These are phyloP conservation scores for Lophius americanus DNA, from an alignment of 2,797 vertebrate species.

Conservation along the genomic window DNA sequence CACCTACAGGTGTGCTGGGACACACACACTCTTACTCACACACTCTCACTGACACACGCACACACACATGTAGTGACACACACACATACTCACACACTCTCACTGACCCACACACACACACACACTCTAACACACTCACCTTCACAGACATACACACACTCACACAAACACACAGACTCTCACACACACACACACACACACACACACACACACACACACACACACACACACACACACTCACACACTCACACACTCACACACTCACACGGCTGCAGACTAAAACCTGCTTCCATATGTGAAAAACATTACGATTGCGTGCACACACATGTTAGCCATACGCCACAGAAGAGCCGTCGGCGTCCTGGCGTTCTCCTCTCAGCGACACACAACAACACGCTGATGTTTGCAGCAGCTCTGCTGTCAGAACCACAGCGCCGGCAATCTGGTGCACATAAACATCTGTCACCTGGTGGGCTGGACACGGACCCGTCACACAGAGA, in stretches of 20 bases:
- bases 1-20: conserved; percentile 75
- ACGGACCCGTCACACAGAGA: too few relatives aligned
- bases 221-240: conserved; percentile 10
- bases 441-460: conserved; percentile 44
- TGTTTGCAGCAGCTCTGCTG: conserved; percentile 13
- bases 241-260: conserved; percentile 11
- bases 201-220: background rate
- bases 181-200: conserved; percentile 29
- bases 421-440: conserved; percentile 32
- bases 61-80: conserved; percentile 17
- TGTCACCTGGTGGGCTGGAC: conserved; percentile 17
- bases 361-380: background rate
- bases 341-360: too few relatives aligned
- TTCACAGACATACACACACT: conserved; percentile 31
- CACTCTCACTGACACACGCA: conserved; percentile 18
- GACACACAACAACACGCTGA: conserved; percentile 10
- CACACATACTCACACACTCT: conserved; percentile 2
- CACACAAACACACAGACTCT: background rate
- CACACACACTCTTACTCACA: conserved; percentile 17
- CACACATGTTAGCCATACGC: conserved; percentile 25
- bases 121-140: conserved; percentile 15
- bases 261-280: conserved; percentile 11
- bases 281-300: conserved; percentile 28
- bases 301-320: conserved; percentile 26
- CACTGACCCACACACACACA: conserved; percentile 1